A percentile compares a stretch with the other conserved stretches of the same genome.
Conservation (phyloP, 2,113 vertebrate genomes). For the Hemichromis elongatus region DNA sequence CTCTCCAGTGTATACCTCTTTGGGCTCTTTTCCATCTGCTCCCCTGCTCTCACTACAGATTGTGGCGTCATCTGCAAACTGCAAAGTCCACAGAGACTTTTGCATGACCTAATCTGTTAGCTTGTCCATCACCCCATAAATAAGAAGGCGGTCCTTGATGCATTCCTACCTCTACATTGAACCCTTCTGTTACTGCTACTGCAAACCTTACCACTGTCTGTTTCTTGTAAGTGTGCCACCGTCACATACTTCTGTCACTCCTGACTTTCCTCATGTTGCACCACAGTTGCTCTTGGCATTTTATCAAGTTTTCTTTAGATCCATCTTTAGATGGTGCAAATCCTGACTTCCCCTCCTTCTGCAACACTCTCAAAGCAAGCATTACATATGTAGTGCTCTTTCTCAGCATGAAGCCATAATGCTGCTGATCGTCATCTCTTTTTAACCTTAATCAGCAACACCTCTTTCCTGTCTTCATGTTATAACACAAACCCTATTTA, state of each 20-base stretch:
- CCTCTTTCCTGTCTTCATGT: not conserved
- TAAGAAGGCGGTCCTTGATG: too few relatives aligned
- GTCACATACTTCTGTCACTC: not conserved
- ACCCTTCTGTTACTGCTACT: not conserved
- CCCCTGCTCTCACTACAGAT: too few relatives aligned
- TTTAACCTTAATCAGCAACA: not conserved
- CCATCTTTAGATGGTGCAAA: not conserved
- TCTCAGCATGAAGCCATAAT: not conserved
- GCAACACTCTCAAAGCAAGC: not conserved
- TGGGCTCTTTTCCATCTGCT: too few relatives aligned
- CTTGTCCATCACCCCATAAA: not conserved
- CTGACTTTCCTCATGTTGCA: not conserved
- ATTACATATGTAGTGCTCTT: not conserved
- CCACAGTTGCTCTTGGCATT: not conserved
- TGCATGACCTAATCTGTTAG: not conserved
- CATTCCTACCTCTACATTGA: not conserved
- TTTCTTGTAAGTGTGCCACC: not conserved
- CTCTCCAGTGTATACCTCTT: too few relatives aligned
- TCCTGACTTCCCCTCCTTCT: not conserved
- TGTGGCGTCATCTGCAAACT: too few relatives aligned
- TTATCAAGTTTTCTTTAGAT: not conserved
- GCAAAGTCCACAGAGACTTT: too few relatives aligned
- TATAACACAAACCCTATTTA: not conserved
- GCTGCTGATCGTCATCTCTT: not conserved
- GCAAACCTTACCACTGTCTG: not conserved